Base-by-base conservation (phyloP, 2,113 vertebrate species). In the Typhlomys cinereus region DNA sequence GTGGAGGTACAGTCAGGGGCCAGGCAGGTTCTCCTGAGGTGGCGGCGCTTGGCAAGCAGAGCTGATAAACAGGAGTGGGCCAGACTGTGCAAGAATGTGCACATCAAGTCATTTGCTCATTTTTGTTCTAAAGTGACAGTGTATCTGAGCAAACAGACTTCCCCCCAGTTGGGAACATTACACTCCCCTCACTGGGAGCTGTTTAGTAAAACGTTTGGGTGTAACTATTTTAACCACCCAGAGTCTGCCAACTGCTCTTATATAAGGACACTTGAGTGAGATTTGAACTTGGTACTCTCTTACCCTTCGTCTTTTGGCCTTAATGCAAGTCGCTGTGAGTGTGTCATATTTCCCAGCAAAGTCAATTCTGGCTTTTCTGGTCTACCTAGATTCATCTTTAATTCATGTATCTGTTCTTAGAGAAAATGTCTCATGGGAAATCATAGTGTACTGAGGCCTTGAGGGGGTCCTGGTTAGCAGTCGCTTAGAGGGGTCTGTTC, bases 61-160 rank as follows among this genome's bases (percentile, higher is more conserved):
- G 59, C 7, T 31, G 75, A 64, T 90, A 71, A 70, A 34, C 25
- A 54, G 57, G 44, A n/a, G n/a, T 13, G 20, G 21, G 23, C 52
- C 64, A 82, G 83, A 70, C 31, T 27, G 25, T 4, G 25, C 59
- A 90, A 75, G 52, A 64, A n/a, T 90, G 29, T 69, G 62, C 69
- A 88, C 92, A 61, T 78, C n/a, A 87, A 93, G 39, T 27, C 74
- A 31, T 88, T 93, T 88, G 80, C 66, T 95, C 91, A 46, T 86
- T 92, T 94, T 80, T 92, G 52, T 74, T 66, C 84, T 83, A 52
- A 92, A 31, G 73, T 27, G 74, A 23, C 39, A 71, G 6, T 57
- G 59, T 46, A 23, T 87, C 21, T 81, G 86, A 82, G 81, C 54
- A 79, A 82, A 90, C 66, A 91, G 73, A 57, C 66, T 83, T 88